Evolutionary conservation across 1,140 invertebrate species (phyloP).

Genomic region (Diachasma alloeum): DNA sequence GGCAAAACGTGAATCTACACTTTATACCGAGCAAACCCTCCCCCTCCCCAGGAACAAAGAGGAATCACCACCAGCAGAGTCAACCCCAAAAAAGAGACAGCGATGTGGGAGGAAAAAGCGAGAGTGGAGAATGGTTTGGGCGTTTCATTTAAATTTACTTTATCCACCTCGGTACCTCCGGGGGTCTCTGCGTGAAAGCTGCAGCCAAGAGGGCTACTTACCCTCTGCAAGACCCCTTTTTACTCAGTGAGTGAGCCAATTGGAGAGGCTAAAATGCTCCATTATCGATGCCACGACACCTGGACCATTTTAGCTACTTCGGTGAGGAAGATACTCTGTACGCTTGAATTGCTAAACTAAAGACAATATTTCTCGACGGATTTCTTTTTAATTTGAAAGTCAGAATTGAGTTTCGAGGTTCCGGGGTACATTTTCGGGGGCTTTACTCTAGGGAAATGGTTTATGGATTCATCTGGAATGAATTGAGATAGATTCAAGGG

Average conservation of each 20-base stretch:
- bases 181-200: neutral
- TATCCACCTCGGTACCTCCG: constrained; percentile 7
- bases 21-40: neutral
- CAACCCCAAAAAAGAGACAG: neutral
- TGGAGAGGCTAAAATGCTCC: constrained; percentile 24
- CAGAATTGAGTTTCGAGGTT: no score
- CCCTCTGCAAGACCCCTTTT: neutral
- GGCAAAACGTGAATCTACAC: constrained; percentile 12
- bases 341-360: constrained; percentile 23
- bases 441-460: no score
- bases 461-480: neutral
- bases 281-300: constrained; percentile 31
- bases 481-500: no score
- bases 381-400: neutral
- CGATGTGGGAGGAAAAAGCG: neutral
- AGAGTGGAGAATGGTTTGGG: neutral
- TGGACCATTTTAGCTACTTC: constrained; percentile 1
- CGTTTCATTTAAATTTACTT: constrained; percentile 30
- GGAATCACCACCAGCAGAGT: neutral
- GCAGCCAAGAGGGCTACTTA: neutral
- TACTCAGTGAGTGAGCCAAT: constrained; percentile 25
- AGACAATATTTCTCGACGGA: constrained; percentile 10
- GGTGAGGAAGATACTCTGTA: neutral
- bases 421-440: no score
- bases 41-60: constrained; percentile 2